phyloP scores from a whole-genome alignment of 1,140 invertebrate genomes.

The Streblospio benedicti region DNA sequence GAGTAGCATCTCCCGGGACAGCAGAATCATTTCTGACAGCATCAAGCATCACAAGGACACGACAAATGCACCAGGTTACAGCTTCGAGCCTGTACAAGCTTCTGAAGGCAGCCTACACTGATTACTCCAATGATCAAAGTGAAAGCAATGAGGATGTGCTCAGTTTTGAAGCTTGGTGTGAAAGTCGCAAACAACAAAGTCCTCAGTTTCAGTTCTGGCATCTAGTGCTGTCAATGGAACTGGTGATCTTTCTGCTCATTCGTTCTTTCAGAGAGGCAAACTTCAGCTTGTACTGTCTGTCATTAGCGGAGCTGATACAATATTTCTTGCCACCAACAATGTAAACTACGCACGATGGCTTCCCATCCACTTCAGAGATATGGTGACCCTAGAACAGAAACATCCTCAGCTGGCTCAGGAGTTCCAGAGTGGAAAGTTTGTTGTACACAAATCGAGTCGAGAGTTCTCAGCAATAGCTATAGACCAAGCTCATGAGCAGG shows the following conservation, averaged over 20 bases:
- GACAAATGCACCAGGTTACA: conserved; percentile 21
- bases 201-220: conserved; percentile 22
- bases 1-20: no score
- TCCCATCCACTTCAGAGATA: conserved; percentile 26
- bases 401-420: conserved; percentile 14
- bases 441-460: conserved; percentile 18
- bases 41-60: conserved; percentile 15
- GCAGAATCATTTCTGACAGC: conserved; percentile 20
- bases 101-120: conserved; percentile 16
- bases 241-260: conserved; percentile 13
- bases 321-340: conserved; percentile 27
- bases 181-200: not conserved
- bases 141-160: not conserved
- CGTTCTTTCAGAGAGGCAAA: conserved; percentile 17
- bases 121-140: not conserved
- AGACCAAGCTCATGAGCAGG: conserved; percentile 31
- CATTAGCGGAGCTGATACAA: conserved; percentile 18
- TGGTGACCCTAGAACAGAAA: conserved; percentile 4
- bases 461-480: conserved; percentile 25
- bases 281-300: conserved; percentile 22
- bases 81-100: conserved; percentile 15
- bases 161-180: conserved; percentile 16
- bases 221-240: conserved; percentile 6
- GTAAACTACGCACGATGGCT: conserved; percentile 28
- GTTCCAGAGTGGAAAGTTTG: conserved; percentile 23